These are phyloP conservation scores for Oryzias javanicus DNA, from an alignment of 2,113 vertebrate species.

Conservation along the genomic window DNA sequence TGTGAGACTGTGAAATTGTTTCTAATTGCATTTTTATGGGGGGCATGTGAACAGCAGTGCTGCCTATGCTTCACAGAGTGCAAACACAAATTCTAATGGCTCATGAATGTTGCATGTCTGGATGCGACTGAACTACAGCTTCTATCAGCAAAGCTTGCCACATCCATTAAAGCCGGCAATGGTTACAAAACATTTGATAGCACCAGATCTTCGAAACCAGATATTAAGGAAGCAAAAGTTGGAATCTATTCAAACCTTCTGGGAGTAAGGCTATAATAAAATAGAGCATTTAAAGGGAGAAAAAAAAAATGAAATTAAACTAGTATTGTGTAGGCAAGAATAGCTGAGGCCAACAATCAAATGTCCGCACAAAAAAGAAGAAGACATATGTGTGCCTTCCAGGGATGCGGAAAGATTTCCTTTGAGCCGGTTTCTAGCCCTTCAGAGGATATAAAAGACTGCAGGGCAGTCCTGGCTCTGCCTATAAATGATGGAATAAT, in stretches of 20 bases:
- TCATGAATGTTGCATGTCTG: constrained; percentile 22
- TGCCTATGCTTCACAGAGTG: constrained; percentile 22
- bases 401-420: constrained; percentile 59
- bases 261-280: neutral
- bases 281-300: constrained; percentile 2
- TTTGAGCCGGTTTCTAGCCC: constrained; percentile 46
- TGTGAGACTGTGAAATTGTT: constrained; percentile 43
- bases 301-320: neutral
- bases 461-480: constrained; percentile 49
- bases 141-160: constrained; percentile 6
- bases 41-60: constrained; percentile 20
- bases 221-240: neutral
- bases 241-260: neutral
- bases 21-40: constrained; percentile 57
- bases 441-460: constrained; percentile 51
- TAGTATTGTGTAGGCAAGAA: neutral
- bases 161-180: neutral
- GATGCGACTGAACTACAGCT: constrained; percentile 6
- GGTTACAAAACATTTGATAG: constrained; percentile 4
- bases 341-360: constrained; percentile 20
- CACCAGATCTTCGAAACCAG: neutral
- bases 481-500: constrained; percentile 70
- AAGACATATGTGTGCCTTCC: constrained; percentile 64
- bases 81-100: constrained; percentile 27
- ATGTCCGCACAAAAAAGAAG: constrained; percentile 35